phyloP scores from a whole-genome alignment of 30 jellyfish, hydroid and myxozoan species.

The Mastigias papua region DNA sequence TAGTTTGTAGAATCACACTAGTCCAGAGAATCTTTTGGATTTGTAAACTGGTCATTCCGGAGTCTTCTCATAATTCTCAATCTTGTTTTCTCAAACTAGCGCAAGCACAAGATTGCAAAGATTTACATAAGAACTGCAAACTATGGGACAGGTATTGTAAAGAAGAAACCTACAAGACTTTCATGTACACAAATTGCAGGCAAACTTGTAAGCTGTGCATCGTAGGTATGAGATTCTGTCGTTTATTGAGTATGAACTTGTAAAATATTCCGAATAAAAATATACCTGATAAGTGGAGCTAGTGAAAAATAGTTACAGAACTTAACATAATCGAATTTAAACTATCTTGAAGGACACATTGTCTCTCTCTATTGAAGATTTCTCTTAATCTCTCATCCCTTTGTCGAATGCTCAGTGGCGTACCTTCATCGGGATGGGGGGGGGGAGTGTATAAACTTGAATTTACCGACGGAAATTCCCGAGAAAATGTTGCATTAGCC shows the following conservation, averaged over 20 bases:
- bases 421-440: too few species aligned
- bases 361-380: neutral
- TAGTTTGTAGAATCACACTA: too few species aligned
- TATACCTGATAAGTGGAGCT: neutral
- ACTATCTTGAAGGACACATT: neutral
- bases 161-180: neutral
- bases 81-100: too few species aligned
- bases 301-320: neutral
- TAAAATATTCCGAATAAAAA: neutral
- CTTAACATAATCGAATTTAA: neutral
- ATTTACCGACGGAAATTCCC: too few species aligned
- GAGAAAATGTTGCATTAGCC: too few species aligned
- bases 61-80: too few species aligned
- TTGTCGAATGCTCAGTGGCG: too few species aligned
- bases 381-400: too few species aligned
- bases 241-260: neutral
- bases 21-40: too few species aligned
- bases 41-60: too few species aligned
- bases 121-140: neutral
- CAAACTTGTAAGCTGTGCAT: neutral
- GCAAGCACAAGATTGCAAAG: neutral
- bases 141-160: neutral
- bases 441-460: too few species aligned
- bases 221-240: neutral
- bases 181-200: neutral